Evolutionary conservation across 2,888 invertebrate genomes (phyloP).

Genomic region (Bombyx huttoni): DNA sequence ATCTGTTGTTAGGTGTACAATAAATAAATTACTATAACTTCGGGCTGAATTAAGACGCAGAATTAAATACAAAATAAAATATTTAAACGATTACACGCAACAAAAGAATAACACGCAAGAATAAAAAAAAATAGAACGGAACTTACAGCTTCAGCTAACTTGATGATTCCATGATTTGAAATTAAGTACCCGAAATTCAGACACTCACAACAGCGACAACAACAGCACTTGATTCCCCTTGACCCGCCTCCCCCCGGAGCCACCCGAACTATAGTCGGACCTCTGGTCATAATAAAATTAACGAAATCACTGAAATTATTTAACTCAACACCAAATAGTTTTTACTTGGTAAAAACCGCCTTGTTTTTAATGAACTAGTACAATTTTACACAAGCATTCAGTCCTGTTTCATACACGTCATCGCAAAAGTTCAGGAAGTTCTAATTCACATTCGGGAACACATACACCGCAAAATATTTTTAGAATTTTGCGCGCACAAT

Average conservation of each 20-base stretch:
- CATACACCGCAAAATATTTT: constrained; percentile 62
- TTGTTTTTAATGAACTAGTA: neutral
- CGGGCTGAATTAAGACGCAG: too few relatives aligned
- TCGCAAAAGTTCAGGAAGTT: constrained; percentile 42
- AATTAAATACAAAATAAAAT: too few relatives aligned
- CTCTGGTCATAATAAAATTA: constrained; percentile 37
- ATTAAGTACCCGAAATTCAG: constrained; percentile 83
- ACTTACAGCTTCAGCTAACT: constrained; percentile 83
- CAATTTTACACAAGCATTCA: neutral
- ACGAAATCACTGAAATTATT: constrained; percentile 1
- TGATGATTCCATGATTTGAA: constrained; percentile 80
- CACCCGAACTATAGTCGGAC: constrained; percentile 63
- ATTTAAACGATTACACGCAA: too few relatives aligned
- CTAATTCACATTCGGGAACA: constrained; percentile 34
- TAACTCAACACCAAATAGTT: constrained; percentile 5
- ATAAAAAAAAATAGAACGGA: neutral
- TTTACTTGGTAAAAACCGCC: neutral
- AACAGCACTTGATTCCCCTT: constrained; percentile 79
- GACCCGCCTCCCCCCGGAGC: constrained; percentile 40
- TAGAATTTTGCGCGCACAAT: constrained; percentile 37
- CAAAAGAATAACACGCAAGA: neutral
- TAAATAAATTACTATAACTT: too few relatives aligned
- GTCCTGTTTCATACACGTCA: constrained; percentile 7
- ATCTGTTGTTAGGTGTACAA: too few relatives aligned
- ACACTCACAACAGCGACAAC: constrained; percentile 84